Conservation (phyloP, 1,140 invertebrate species). For the Brachionus plicatilis region DNA sequence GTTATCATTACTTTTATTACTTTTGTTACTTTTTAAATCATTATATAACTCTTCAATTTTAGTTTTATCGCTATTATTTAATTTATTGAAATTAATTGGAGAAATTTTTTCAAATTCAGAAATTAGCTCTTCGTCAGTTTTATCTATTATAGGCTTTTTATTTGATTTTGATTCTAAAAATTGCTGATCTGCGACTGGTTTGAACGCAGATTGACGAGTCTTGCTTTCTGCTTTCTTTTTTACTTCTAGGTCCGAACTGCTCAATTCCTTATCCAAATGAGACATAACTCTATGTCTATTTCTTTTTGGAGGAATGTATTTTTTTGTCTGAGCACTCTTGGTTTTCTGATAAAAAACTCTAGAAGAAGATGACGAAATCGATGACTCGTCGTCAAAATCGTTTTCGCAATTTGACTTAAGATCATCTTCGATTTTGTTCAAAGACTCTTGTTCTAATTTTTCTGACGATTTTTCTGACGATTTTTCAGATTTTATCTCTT, state of each 20-base stretch:
- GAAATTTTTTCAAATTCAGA: not conserved
- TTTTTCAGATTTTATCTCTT: not conserved
- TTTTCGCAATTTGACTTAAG: not conserved
- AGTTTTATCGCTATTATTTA: not conserved
- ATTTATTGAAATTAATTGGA: not conserved
- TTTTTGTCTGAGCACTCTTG: not conserved
- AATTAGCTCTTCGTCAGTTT: not conserved
- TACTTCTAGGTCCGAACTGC: not conserved
- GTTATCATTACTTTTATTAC: not conserved
- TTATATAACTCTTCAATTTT: not conserved
- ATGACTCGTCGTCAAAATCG: not conserved
- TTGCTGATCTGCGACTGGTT: not conserved
- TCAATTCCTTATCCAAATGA: not conserved
- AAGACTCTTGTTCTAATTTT: not conserved
- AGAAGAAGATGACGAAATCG: not conserved
- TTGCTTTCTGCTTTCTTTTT: not conserved
- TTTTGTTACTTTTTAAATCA: not conserved
- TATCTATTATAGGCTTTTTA: not conserved
- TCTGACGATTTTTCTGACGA: not conserved
- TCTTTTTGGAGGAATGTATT: not conserved
- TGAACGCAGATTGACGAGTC: not conserved
- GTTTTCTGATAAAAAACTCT: not conserved
- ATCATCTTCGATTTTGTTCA: not conserved
- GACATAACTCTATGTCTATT: not conserved
- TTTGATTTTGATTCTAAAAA: not conserved